Evolutionary conservation across 2,888 invertebrate species (phyloP), one percentile per base, ranked within the genome.

Genomic region (Flabesymbios commensalis): DNA sequence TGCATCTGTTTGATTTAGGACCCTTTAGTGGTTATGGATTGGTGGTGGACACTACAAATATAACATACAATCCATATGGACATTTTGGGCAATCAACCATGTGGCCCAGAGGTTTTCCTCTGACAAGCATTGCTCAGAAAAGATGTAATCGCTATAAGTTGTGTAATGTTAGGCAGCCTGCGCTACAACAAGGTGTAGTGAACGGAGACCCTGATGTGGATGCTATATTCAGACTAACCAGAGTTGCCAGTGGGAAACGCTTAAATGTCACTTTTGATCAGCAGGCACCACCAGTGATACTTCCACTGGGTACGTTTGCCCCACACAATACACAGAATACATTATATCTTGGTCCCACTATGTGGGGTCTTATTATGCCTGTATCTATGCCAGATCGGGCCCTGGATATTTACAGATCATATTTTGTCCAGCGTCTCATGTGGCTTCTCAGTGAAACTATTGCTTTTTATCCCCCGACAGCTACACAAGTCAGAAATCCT

Each of bases 181-280:
- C 64, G 24, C 68, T 76, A 17, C 75, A 76, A 49, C 76, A 76
- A 58, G 72, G 75, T 5, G 48, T 77, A 1, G 74, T 72, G 36
- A 70, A 74, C 51, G 74, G 73, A 3, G 75, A 76, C 55, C 76
- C 76, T 1, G 76, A 76, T 62, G 70, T 77, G 39, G 76, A 76
- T 63, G 74, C 76, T 32, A 63, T 76, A 7, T 74, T 67, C 58
- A 45, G 76, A 54, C 64, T 76, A 43, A 74, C 74, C 7, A 52
- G 74, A 33, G 57, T 53, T 51, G 47, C 39, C n/a, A 51, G 64
- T 0, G n/a, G 42, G 7, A 42, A 52, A 19, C 51, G 33, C 24
- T 57, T 74, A 17, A 59, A 71, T 36, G 52, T 74, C 31, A 59
- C 55, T 10, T 76, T 76, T 61, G 72, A 77, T 39, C 19, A 49